Conservation (phyloP, 2,888 invertebrate genomes). For the Drosophila vallismaia region DNA sequence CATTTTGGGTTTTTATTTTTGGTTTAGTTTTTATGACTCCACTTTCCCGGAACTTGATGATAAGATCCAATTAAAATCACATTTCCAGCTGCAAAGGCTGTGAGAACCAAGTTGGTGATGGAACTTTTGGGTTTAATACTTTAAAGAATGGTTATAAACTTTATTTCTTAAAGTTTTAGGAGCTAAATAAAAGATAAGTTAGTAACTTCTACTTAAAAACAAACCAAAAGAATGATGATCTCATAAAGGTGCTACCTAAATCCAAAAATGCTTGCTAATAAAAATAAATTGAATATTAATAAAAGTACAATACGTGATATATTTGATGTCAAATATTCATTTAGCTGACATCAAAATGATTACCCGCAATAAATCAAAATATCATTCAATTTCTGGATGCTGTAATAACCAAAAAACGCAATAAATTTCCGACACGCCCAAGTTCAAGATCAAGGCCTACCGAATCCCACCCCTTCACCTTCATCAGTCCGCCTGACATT, state of each 20-base stretch:
- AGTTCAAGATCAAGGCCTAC: slow-evolving; percentile 75
- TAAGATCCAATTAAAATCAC: slow-evolving; percentile 64
- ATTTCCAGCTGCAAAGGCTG: slow-evolving; percentile 46
- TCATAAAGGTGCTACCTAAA: not conserved
- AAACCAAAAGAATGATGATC: not conserved
- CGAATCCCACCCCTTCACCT: slow-evolving; percentile 18
- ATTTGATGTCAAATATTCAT: not conserved
- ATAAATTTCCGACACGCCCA: slow-evolving; percentile 33
- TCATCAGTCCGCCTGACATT: slow-evolving; percentile 58
- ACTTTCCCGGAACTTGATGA: slow-evolving; percentile 53
- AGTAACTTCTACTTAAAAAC: not conserved
- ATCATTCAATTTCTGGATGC: slow-evolving; percentile 37
- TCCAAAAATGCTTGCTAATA: no score
- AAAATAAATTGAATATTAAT: no score
- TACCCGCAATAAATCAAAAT: not conserved
- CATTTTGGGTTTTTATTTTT: slow-evolving; percentile 49
- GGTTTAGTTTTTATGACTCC: slow-evolving; percentile 25
- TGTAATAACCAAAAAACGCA: slow-evolving; percentile 44
- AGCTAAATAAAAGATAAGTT: not conserved
- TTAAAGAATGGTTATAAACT: not conserved
- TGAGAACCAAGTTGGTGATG: slow-evolving; percentile 4
- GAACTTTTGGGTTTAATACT: not conserved
- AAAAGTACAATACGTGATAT: not conserved
- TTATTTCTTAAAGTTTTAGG: not conserved
- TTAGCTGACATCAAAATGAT: not conserved